These are phyloP conservation scores for Matsumyia berberina DNA, from an alignment of 2,888 invertebrate species.

Conservation along the genomic window DNA sequence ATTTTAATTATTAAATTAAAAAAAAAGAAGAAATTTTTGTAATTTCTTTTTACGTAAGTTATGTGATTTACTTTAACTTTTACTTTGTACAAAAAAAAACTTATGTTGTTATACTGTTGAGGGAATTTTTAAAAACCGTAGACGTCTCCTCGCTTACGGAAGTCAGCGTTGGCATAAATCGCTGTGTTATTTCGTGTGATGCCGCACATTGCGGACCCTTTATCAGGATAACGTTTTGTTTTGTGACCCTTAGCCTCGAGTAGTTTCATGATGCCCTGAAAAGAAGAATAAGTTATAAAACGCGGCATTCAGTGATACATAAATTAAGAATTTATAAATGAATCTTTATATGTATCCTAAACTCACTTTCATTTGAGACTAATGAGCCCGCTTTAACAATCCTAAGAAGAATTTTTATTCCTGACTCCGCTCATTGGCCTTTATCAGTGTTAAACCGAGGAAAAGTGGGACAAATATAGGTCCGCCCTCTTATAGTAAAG, in stretches of 20 bases:
- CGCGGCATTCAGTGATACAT: too few species aligned
- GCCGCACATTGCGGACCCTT: slow-evolving; percentile 90
- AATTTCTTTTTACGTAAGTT: slow-evolving; percentile 18
- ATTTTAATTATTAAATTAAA: slow-evolving; percentile 42
- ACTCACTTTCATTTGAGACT: too few species aligned
- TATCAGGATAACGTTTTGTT: slow-evolving; percentile 85
- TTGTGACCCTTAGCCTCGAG: slow-evolving; percentile 89
- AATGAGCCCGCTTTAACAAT: too few species aligned
- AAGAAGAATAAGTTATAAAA: slow-evolving; percentile 36
- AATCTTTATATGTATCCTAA: too few species aligned
- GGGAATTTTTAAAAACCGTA: slow-evolving; percentile 86
- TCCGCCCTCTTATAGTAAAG: too few species aligned
- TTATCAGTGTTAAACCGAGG: too few species aligned
- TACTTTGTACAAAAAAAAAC: slow-evolving; percentile 66
- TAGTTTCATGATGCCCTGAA: slow-evolving; percentile 87
- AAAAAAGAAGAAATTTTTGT: slow-evolving; percentile 10
- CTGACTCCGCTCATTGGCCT: too few species aligned
- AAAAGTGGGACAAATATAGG: too few species aligned
- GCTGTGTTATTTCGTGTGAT: slow-evolving; percentile 87
- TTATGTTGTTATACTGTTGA: slow-evolving; percentile 22
- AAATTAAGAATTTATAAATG: neutral
- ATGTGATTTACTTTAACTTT: slow-evolving; percentile 25
- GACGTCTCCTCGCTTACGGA: slow-evolving; percentile 92
- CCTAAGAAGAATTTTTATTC: too few species aligned
- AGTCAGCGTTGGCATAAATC: slow-evolving; percentile 92